Evolutionary conservation across 2,113 vertebrate genomes (phyloP).

Genomic region (Pitta sordida): DNA sequence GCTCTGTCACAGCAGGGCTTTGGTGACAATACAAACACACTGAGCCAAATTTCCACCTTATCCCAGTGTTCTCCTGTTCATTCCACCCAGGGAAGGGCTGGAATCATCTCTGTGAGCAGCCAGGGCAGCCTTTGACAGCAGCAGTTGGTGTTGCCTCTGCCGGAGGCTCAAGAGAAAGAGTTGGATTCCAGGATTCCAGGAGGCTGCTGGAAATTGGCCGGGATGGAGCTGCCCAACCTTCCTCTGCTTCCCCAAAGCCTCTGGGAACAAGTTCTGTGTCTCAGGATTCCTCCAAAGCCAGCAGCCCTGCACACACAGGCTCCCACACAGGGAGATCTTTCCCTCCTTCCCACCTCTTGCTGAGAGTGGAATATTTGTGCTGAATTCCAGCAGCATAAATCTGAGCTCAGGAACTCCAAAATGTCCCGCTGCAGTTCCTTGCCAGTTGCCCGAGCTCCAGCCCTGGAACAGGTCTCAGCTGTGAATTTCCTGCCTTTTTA

Average conservation of each 20-base stretch:
- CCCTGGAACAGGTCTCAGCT: background rate
- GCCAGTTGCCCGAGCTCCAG: background rate
- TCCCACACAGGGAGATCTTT: background rate
- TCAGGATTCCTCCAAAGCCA: background rate
- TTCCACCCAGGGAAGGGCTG: background rate
- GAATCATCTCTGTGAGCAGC: background rate
- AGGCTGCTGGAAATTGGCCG: background rate
- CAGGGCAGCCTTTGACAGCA: background rate
- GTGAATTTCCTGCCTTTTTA: background rate
- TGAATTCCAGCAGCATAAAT: conserved; percentile 21
- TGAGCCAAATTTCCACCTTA: background rate
- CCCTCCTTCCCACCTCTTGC: background rate
- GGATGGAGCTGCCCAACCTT: background rate
- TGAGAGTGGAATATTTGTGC: background rate
- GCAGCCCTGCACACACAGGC: background rate
- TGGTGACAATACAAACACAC: background rate
- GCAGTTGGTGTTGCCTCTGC: background rate
- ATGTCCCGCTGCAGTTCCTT: background rate
- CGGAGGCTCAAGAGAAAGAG: background rate
- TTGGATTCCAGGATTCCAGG: background rate
- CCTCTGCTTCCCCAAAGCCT: background rate
- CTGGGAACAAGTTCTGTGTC: background rate
- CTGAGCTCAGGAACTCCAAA: background rate
- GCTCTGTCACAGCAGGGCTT: background rate
- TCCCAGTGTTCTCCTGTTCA: background rate